phyloP scores from a whole-genome alignment of 2,113 vertebrate genomes.

The Ctenodactylus gundi region DNA sequence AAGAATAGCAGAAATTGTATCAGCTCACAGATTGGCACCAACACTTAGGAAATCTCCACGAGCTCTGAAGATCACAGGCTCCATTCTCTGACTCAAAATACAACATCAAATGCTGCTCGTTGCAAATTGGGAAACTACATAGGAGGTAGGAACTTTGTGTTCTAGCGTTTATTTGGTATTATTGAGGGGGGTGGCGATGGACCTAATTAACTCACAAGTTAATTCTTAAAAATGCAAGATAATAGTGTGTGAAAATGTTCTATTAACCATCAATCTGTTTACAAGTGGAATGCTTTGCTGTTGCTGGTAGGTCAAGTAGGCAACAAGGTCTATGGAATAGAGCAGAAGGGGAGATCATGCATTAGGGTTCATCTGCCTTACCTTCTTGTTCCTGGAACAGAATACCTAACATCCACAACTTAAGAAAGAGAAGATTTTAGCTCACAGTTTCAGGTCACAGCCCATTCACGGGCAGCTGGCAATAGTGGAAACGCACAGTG shows the following conservation, averaged over 20 bases:
- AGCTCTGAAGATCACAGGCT: neutral
- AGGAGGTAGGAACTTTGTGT: neutral
- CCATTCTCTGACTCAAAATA: neutral
- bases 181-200: neutral
- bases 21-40: neutral
- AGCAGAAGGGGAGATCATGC: neutral
- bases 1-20: neutral
- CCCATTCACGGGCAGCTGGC: no score
- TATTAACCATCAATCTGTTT: neutral
- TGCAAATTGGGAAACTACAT: neutral
- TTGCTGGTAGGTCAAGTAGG: neutral
- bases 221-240: neutral
- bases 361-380: neutral
- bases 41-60: neutral
- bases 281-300: neutral
- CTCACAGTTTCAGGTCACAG: no score
- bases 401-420: no score
- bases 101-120: neutral
- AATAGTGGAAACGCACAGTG: no score
- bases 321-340: neutral
- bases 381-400: no score
- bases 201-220: neutral
- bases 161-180: neutral
- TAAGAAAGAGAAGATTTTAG: no score
- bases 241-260: neutral